Base-by-base conservation (phyloP, 2,113 vertebrate genomes). In the Hucho hucho region DNA sequence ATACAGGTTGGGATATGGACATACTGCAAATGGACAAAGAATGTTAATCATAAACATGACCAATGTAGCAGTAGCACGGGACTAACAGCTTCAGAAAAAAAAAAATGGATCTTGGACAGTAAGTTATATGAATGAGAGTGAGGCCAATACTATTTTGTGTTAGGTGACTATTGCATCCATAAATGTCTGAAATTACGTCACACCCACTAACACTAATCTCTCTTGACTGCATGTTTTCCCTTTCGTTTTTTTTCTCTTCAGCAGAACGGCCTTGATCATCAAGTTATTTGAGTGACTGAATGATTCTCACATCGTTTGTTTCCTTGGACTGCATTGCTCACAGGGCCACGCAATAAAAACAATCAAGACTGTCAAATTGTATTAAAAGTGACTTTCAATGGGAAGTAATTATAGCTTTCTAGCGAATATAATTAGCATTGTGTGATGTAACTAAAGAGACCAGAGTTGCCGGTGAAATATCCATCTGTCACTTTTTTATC, bases 341-440 rank as follows among this genome's bases (percentile, higher is more conserved):
- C 67, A 11, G 65, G 58, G 61, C 29, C 29, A 67, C 18, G 32
- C 22, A 16, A 9, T 69, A 11, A n/a, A 69, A 69, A 46, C 43
- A 46, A 69, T 47, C 12, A 24, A 28, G 6, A 47, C 37, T 69
- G 67, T 47, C 43, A 46, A 69, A n/a, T n/a, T 67, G 29, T 47
- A 47, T 69, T 47, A 24, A 46, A 69, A 46, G 67, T 13, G 1
- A 22, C 67, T 24, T 67, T 32, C 16, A 67, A 67, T 11, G 16
- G 18, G 28, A 28, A 56, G 58, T 64, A 74, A 74, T 70, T 79
- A 70, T 61, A 61, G 66, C 24, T 64, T 26, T 20, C n/a, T 18
- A 26, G 24, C 18, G 66, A 67, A 14, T 79, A 79, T 79, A 74
- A 79, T 69, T 74, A 79, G 66, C 68, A 49, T n/a, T 24, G 65